A percentile compares a stretch with the other conserved stretches of the same genome.
Evolutionary conservation across 2,113 vertebrate genomes (phyloP).

Genomic region (Platycercus adscitus): DNA sequence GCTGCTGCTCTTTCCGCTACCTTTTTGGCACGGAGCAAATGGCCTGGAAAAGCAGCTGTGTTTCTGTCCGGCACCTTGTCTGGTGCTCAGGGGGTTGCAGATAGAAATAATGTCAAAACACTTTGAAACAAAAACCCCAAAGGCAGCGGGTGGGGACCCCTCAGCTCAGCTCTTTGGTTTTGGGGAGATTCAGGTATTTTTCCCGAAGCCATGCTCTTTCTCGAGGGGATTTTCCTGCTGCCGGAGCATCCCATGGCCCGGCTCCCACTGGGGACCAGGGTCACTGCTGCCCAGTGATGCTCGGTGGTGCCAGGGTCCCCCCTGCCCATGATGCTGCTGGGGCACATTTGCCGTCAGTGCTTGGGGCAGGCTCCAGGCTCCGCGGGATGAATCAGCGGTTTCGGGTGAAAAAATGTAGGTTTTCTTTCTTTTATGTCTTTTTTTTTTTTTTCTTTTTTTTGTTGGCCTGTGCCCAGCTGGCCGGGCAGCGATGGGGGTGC

Average conservation of each 20-base stretch:
- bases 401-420: not conserved
- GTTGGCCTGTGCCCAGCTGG: not conserved
- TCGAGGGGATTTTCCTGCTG: not conserved
- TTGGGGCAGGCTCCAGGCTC: not conserved
- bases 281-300: accelerated
- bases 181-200: not conserved
- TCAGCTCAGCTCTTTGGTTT: not conserved
- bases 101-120: not conserved
- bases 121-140: not conserved
- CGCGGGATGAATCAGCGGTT: slow-evolving; percentile 50
- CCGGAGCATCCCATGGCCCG: not conserved
- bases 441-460: not conserved
- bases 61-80: not conserved
- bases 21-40: not conserved
- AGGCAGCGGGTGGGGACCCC: not conserved
- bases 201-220: not conserved
- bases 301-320: accelerated
- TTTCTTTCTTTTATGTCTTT: not conserved
- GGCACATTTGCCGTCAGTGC: not conserved
- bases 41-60: not conserved
- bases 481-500: not conserved
- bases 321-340: not conserved
- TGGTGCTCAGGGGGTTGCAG: not conserved
- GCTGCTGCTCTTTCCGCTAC: not conserved
- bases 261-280: accelerated